Evolutionary conservation across 2,113 vertebrate species (phyloP).

Genomic region (Neotragus moschatus): DNA sequence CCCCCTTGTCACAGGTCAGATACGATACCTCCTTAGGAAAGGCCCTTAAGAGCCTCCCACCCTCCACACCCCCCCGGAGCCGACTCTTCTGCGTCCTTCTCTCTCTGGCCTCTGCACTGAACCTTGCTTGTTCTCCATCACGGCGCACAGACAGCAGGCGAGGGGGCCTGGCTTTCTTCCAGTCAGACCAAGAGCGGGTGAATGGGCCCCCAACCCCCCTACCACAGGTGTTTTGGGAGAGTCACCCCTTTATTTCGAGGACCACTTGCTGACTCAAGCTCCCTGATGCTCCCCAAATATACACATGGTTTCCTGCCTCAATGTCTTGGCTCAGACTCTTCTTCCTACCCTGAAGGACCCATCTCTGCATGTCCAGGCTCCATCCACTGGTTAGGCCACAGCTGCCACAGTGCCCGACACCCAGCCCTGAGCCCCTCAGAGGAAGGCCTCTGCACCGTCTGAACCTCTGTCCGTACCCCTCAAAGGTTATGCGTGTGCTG

Average conservation of each 20-base stretch:
- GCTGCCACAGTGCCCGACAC: not conserved
- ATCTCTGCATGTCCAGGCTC: not conserved
- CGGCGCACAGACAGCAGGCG: not conserved
- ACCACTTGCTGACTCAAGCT: not conserved
- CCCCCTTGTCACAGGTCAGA: not conserved
- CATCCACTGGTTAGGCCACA: not conserved
- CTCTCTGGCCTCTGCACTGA: too few species aligned
- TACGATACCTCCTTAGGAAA: not conserved
- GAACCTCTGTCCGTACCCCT: not conserved
- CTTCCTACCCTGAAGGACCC: not conserved
- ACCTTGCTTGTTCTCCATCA: not conserved
- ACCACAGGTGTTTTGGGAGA: not conserved
- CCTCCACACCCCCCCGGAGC: not conserved
- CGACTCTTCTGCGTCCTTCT: not conserved
- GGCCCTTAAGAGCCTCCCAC: not conserved
- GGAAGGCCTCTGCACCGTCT: not conserved
- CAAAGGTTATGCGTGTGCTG: not conserved
- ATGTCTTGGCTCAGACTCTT: not conserved
- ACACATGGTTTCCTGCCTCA: not conserved
- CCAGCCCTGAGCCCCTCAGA: not conserved
- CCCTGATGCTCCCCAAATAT: not conserved
- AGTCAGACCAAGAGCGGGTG: not conserved
- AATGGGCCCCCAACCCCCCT: not conserved
- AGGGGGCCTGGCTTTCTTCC: not conserved
- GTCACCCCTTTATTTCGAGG: not conserved